Evolutionary conservation across 2,797 vertebrate genomes (phyloP).

Genomic region (Pagetopsis macropterus): DNA sequence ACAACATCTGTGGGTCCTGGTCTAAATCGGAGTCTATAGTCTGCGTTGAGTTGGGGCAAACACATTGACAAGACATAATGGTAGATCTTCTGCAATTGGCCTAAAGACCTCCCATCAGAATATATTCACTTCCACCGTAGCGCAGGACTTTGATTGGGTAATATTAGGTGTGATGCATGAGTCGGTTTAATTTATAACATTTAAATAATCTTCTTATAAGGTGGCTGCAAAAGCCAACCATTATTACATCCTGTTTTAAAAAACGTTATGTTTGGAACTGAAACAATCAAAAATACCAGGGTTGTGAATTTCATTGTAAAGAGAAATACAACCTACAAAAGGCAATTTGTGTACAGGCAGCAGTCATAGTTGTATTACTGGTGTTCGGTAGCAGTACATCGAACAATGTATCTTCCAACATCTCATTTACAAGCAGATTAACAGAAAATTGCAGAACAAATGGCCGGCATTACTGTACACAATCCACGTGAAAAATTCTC

Average conservation of each 20-base stretch:
- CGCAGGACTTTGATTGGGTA: background rate
- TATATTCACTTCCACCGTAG: background rate
- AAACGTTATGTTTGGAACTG: background rate
- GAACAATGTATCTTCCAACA: constrained; percentile 31
- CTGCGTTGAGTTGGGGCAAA: background rate
- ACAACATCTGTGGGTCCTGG: background rate
- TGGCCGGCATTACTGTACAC: constrained; percentile 2
- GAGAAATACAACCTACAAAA: background rate
- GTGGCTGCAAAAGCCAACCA: background rate
- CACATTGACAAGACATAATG: background rate
- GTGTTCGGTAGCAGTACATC: constrained; percentile 13
- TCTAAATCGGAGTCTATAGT: background rate
- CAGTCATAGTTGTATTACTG: constrained; percentile 8
- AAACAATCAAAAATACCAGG: background rate
- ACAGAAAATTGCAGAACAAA: constrained; percentile 32
- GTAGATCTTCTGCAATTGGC: background rate
- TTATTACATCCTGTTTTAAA: background rate
- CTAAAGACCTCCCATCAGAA: background rate
- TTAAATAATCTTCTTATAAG: background rate
- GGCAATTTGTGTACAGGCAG: background rate
- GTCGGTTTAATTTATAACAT: background rate
- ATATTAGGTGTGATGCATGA: background rate
- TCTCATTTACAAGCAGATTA: constrained; percentile 52
- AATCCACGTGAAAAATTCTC: constrained; percentile 20
- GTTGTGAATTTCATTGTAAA: background rate